Base-by-base conservation (phyloP, 1,140 invertebrate genomes). In the Goniozus legneri region DNA sequence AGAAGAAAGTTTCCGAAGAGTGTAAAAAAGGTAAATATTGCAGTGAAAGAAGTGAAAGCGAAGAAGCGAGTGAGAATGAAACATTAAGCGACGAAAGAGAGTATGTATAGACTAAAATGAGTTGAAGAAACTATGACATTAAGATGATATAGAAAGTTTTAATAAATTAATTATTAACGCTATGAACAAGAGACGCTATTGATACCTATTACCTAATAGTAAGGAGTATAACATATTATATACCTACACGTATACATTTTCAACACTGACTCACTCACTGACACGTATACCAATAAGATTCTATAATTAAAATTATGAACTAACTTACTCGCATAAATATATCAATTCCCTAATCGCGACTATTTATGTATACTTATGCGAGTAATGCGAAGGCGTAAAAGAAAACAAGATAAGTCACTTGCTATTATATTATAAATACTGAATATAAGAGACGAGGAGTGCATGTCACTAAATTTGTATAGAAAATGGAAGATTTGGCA, bases 131-230 rank as follows among this genome's bases (percentile, higher is more conserved):
- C 54, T 62, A 64, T 51, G 41, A 54, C 54, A 64, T 54, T 51
- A 60, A 59, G 44, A 64, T 49, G 58, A 56, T 54, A 58, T 56
- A 64, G 56, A 67, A 68, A 64, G 59, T 68, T 68, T 65, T 64
- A 62, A 67, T 57, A 59, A 64, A 69, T 60, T 61, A 58, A 62
- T 57, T 67, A 57, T 49, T 59, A 62, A 62, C 47, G 45, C 52
- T 59, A 62, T 52, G 48, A 51, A 55, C 36, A 56, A 44, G 36
- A 58, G 38, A 60, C 44, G 55, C 46, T 58, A 57, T 53, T 47
- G 33, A 53, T 54, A 57, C 47, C 42, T 60, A 54, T 12, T 52
- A 59, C 54, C 54, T 30, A 6, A 6, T 27, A 27, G 10, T 4
- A 27, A 27, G 24, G 4, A 27, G 10, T 27, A 27, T 27, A 27